Percentiles rank a stretch among this genome's conserved stretches.
Conservation (phyloP, 2,888 invertebrate genomes). For the Pammene aurita region DNA sequence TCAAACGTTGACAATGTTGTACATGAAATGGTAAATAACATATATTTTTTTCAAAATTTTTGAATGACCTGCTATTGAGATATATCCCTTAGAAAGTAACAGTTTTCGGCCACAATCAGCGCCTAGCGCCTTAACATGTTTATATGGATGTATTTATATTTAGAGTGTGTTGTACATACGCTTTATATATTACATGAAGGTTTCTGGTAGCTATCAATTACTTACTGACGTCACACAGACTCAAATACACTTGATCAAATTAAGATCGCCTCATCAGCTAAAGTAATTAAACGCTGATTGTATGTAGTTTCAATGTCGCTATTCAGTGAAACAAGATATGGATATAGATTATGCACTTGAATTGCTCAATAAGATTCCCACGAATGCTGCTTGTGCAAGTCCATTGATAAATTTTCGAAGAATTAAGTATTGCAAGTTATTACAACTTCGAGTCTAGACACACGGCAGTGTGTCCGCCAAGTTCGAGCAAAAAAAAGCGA, state of each 20-base stretch:
- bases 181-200: background rate
- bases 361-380: slow-evolving; percentile 26
- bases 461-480: no score
- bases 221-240: slow-evolving; percentile 2
- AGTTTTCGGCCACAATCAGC: no score
- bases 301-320: background rate
- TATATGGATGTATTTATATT: slow-evolving; percentile 7
- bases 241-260: slow-evolving; percentile 8
- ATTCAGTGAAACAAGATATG: slow-evolving; percentile 29
- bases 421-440: slow-evolving; percentile 16
- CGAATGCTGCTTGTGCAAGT: slow-evolving; percentile 23
- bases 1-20: no score
- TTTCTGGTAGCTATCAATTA: slow-evolving; percentile 7
- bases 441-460: no score
- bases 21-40: no score
- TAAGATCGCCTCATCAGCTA: slow-evolving; percentile 6
- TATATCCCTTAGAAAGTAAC: no score
- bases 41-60: no score
- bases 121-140: no score
- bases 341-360: slow-evolving; percentile 12
- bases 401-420: slow-evolving; percentile 25
- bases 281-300: background rate
- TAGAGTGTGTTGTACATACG: background rate
- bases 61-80: no score
- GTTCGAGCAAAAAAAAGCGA: no score